Evolutionary conservation across 2,888 invertebrate genomes (phyloP), one percentile per base, ranked within the genome.

Genomic region (Hemistola chrysoprasaria): DNA sequence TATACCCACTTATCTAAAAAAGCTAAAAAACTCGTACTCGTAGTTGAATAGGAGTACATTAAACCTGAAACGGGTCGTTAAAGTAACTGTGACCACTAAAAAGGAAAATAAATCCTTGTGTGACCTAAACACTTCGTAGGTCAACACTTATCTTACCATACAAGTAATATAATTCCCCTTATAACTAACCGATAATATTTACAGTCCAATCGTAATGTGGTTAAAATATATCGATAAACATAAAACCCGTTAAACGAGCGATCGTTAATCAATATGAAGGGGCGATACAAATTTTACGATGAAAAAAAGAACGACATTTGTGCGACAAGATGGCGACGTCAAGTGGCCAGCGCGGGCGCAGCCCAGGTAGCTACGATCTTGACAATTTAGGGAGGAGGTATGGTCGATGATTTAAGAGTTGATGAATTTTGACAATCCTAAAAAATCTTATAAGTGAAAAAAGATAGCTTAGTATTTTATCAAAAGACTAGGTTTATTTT

Each of bases 261-360:
- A 51, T 55, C 52, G 48, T 55, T 47, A 55, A 48, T 55, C 52
- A 55, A 47, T 48, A 47, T 31, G 16, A 42, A 34, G 46, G 23
- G 31, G 21, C 36, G 38, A 42, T 50, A 51, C 62, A 58, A 59
- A 61, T 59, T 62, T 56, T 58, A 52, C 37, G 34, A 8, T 22
- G 38, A 40, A 56, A 56, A 49, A 45, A 47, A 40, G 47, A 54
- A 22, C 59, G 64, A 65, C 71, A 68, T 65, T 68, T 65, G 68
- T 59, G 66, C 65, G 71, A 62, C 65, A 55, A 50, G 61, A 55
- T 64, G 73, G 73, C 75, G 73, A 65, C 75, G 54, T 61, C 62
- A 65, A 71, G 71, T 67, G 72, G 65, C 53, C 52, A 37, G 29
- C 65, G 56, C 52, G 35, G 29, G 63, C 65, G 71, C 73, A 74